Evolutionary conservation across 2,888 invertebrate species (phyloP).

Genomic region (Abrostola tripartita): DNA sequence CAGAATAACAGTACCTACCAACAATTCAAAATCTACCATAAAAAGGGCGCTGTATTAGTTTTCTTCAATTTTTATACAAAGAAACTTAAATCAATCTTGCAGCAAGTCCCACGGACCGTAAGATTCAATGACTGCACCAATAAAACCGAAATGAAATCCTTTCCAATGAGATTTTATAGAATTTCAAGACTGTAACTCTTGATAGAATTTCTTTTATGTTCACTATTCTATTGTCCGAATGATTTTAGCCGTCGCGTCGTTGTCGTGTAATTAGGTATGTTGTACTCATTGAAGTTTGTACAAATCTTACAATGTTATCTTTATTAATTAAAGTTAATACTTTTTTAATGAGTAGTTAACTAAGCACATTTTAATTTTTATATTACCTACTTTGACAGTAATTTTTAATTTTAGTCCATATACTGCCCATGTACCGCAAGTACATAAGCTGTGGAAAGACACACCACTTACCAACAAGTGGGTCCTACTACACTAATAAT

Average conservation of each 20-base stretch:
- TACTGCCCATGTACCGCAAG: no score
- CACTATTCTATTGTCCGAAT: slow-evolving; percentile 39
- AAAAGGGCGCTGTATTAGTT: slow-evolving; percentile 26
- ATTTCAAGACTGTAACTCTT: slow-evolving; percentile 52
- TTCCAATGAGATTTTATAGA: slow-evolving; percentile 54
- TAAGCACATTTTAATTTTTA: no score
- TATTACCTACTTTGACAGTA: no score
- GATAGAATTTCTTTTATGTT: slow-evolving; percentile 52
- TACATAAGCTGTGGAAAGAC: no score
- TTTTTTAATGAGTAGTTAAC: no score
- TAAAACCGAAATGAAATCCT: slow-evolving; percentile 57
- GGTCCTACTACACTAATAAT: no score
- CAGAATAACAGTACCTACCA: slow-evolving; percentile 11
- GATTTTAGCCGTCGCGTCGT: slow-evolving; percentile 14
- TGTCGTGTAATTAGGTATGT: not conserved
- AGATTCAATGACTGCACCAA: slow-evolving; percentile 54
- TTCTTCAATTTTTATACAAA: slow-evolving; percentile 52
- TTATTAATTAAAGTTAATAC: no score
- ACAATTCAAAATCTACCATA: slow-evolving; percentile 31
- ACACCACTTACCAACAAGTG: no score
- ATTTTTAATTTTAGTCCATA: no score
- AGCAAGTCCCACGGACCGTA: slow-evolving; percentile 35
- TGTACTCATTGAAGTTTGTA: no score
- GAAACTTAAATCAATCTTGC: slow-evolving; percentile 54
- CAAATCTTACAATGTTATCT: no score